Conservation (phyloP, 2,113 vertebrate genomes). For the Sardina pilchardus region DNA sequence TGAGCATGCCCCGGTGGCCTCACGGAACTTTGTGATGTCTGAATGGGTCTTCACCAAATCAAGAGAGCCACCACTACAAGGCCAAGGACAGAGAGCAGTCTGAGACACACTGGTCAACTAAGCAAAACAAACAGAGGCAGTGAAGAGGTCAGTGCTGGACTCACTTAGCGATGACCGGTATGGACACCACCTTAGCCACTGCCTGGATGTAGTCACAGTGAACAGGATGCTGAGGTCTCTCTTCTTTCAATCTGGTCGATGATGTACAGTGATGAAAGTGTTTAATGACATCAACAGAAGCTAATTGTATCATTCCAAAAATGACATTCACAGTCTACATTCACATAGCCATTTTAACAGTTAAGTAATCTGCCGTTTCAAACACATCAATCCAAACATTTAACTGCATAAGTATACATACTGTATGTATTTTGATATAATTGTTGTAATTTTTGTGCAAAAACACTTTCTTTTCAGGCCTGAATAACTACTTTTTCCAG, state of each 20-base stretch:
- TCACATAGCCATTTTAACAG: neutral
- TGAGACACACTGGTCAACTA: neutral
- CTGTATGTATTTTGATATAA: too few species aligned
- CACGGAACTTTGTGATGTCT: slow-evolving; percentile 82
- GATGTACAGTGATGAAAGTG: neutral
- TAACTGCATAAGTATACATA: too few species aligned
- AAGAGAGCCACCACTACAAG: slow-evolving; percentile 86
- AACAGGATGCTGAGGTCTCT: slow-evolving; percentile 88
- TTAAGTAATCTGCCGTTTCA: neutral
- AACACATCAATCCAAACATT: too few species aligned
- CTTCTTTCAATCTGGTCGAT: slow-evolving; percentile 85
- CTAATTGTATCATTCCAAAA: neutral
- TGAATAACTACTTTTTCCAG: too few species aligned
- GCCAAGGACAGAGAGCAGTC: neutral
- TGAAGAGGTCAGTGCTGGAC: slow-evolving; percentile 34
- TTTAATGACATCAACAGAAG: neutral
- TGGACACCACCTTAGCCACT: slow-evolving; percentile 78
- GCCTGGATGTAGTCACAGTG: slow-evolving; percentile 89
- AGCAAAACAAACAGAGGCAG: neutral
- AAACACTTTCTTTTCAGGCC: too few species aligned
- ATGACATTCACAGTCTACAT: neutral
- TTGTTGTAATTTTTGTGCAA: too few species aligned
- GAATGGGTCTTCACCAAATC: slow-evolving; percentile 82
- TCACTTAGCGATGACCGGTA: slow-evolving; percentile 96
- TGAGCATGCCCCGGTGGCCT: slow-evolving; percentile 79